Percentiles rank a stretch among this genome's conserved stretches.
phyloP scores from a whole-genome alignment of 2,113 vertebrate species.

The Pseudonaja textilis region DNA sequence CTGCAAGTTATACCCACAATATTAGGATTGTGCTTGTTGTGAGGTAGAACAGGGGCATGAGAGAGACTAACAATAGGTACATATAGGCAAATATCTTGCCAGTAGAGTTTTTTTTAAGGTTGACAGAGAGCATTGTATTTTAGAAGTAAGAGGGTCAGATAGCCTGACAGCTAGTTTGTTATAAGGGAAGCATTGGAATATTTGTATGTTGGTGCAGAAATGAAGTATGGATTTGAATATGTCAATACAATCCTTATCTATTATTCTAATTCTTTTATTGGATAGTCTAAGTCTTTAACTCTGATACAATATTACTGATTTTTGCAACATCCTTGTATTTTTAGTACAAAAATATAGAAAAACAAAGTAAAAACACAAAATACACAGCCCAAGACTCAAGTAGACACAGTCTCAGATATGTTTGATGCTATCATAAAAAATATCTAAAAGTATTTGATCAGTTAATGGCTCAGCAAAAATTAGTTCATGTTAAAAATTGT shows the following conservation, averaged over 20 bases:
- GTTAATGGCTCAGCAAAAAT: background rate
- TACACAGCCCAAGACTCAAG: background rate
- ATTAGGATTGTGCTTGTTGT: background rate
- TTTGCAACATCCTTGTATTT: background rate
- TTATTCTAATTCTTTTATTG: background rate
- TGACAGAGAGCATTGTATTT: background rate
- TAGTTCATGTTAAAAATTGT: background rate
- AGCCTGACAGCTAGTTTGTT: background rate
- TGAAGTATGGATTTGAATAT: background rate
- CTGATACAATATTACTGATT: background rate
- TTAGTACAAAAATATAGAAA: background rate
- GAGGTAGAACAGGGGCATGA: background rate
- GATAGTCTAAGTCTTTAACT: background rate
- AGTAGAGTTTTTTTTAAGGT: background rate
- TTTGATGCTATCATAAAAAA: background rate
- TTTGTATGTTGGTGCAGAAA: background rate
- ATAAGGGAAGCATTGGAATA: background rate
- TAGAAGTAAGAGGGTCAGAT: background rate
- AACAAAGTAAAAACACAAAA: background rate
- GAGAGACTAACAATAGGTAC: background rate
- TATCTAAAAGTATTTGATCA: background rate
- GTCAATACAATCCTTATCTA: background rate
- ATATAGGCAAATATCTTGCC: background rate
- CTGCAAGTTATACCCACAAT: background rate
- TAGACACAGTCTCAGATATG: background rate